These are phyloP conservation scores for Drosophila guanche DNA, from an alignment of 1,140 invertebrate genomes.

Conservation along the genomic window DNA sequence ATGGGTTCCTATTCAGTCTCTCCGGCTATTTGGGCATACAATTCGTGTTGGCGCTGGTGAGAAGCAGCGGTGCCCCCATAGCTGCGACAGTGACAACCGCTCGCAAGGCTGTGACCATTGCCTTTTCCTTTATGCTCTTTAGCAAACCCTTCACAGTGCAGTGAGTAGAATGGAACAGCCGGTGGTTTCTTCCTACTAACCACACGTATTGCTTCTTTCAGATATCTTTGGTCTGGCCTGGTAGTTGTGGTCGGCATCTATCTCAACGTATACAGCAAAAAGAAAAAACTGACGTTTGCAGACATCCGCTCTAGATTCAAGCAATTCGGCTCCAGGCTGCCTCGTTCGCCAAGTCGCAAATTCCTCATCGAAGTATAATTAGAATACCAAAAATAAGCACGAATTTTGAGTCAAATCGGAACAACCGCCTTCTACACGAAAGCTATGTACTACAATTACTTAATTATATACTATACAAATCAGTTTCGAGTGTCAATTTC, in stretches of 20 bases:
- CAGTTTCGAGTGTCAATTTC: slow-evolving; percentile 7
- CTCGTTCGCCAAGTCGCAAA: slow-evolving; percentile 65
- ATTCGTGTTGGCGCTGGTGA: slow-evolving; percentile 94
- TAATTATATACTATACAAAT: slow-evolving; percentile 46
- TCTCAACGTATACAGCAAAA: slow-evolving; percentile 94
- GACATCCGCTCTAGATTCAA: slow-evolving; percentile 66
- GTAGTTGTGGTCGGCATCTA: slow-evolving; percentile 95
- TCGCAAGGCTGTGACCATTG: slow-evolving; percentile 95
- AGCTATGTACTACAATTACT: slow-evolving; percentile 50
- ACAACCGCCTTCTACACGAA: slow-evolving; percentile 48
- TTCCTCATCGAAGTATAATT: slow-evolving; percentile 77
- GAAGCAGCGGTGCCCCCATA: slow-evolving; percentile 93
- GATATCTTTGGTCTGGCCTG: slow-evolving; percentile 95
- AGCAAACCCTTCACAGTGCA: slow-evolving; percentile 96
- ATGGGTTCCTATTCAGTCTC: slow-evolving; percentile 93
- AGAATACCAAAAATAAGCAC: slow-evolving; percentile 50
- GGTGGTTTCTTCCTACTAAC: background rate
- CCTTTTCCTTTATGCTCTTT: slow-evolving; percentile 96
- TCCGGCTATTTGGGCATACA: slow-evolving; percentile 96
- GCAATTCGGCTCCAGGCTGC: slow-evolving; percentile 40
- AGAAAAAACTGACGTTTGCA: slow-evolving; percentile 83
- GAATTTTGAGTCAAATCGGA: slow-evolving; percentile 51
- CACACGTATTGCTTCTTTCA: slow-evolving; percentile 84
- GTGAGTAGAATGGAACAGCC: slow-evolving; percentile 86
- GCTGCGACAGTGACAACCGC: slow-evolving; percentile 95